Evolutionary conservation across 2,797 vertebrate species (phyloP), one percentile per base, ranked within the genome.

Genomic region (Pseudotriccus pelzelni): DNA sequence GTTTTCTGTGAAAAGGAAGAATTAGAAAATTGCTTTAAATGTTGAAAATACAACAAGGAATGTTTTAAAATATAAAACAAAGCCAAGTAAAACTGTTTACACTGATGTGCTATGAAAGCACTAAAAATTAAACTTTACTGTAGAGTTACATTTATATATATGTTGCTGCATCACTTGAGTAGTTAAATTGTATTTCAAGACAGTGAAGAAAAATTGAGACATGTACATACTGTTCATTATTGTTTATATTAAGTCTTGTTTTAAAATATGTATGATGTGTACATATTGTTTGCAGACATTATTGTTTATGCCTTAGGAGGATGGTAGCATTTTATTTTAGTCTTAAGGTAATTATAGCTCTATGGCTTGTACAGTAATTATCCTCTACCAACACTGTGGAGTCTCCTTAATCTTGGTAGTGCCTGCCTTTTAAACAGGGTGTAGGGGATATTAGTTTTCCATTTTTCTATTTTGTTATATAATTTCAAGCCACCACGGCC

Each of bases 1-100:
- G 99, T 99, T 99, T 99, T 99, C 99, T 99, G 99, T 99, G 99
- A 99, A 99, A 99, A 99, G 99, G 99, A 99, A 99, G 99, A 99
- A 99, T 98, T 99, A 99, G 98, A 98, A 98, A 99, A 99, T 99
- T 99, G 99, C 99, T 99, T 99, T 99, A 99, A 98, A 99, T 99
- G 98, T 98, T 99, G 99, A 98, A 98, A 98, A 98, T 98, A 98
- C 97, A 98, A 98, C 98, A 98, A 99, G 98, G 99, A 99, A 99
- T 99, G 99, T 99, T 99, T 99, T 99, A 99, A 99, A 99, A 99
- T 99, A 98, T 99, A 98, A 99, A 99, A 99, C 98, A 98, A 99
- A 99, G 99, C 99, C 99, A 99, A 99, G 99, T 99, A 98, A 99
- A 98, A 99, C 99, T 98, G 98, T 99, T 99, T 99, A 99, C 99